Evolutionary conservation across 2,888 invertebrate genomes (phyloP), one percentile per base, ranked within the genome.

Genomic region (Cyclophora albipunctata): DNA sequence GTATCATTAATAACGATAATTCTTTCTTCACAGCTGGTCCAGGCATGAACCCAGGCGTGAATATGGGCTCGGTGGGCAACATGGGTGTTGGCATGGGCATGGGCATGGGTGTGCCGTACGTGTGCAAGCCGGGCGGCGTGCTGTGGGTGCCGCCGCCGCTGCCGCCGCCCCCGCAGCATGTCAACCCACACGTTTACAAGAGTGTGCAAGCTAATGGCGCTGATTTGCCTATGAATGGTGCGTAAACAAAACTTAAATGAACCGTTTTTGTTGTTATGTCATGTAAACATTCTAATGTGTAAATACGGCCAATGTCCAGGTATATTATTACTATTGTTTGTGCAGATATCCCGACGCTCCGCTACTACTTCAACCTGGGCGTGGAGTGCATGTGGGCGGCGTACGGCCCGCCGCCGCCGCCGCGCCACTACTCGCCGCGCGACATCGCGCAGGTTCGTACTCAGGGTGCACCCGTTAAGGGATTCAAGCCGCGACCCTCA

Each of bases 351-450:
- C 76, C 89, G 6, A 92, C 92, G 4, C 75, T 93, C 54, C 90
- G 92, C 52, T 92, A 90, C 70, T 93, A 91, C 77, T 93, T 90
- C 81, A 93, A 93, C 74, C 77, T 92, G 66, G 93, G 93, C 62
- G 80, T 92, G 59, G 92, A 93, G 54, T 90, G 82, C 64, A 77
- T 82, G 81, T 85, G 82, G 85, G 75, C 81, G 6, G 71, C 76
- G 33, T 84, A 81, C 74, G 83, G 82, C 2, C 73, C 75, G n/a
- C 78, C 78, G 55, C 77, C 64, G 46, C 71, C 78, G 34, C 56
- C 70, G 74, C 54, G 67, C 51, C 35, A 5, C 4, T 42, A 45
- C 43, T 46, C 45, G 33, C 4, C 40, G 34, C 5, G 20, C 5
- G 43, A 43, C 43, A 43, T 43, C 43, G 43, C 43, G 5, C 43